Percentiles rank a stretch among this genome's conserved stretches.
Evolutionary conservation across 2,888 invertebrate genomes (phyloP).

Genomic region (Drosophila quasianomalipes): DNA sequence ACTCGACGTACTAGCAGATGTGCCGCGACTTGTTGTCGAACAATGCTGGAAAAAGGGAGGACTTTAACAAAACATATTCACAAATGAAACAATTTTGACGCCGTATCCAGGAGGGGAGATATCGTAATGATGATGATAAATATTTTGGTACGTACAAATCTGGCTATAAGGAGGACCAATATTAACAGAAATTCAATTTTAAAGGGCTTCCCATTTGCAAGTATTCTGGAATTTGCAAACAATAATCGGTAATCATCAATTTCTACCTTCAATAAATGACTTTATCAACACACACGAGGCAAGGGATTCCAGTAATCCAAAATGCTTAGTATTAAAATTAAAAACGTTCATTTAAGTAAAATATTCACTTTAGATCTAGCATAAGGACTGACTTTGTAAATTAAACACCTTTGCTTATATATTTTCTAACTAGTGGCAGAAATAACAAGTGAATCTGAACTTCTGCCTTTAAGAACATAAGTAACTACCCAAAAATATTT

Average conservation of each 20-base stretch:
- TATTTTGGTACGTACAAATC: slow-evolving; percentile 20
- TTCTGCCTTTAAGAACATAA: neutral
- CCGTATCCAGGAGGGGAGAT: slow-evolving; percentile 7
- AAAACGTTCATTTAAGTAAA: neutral
- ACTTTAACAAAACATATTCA: slow-evolving; percentile 29
- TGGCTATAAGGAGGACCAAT: neutral
- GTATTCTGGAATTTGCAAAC: neutral
- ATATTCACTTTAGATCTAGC: neutral
- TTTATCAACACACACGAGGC: neutral
- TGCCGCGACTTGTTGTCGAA: slow-evolving; percentile 14
- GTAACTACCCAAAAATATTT: neutral
- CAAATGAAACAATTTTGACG: slow-evolving; percentile 54
- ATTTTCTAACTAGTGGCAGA: neutral
- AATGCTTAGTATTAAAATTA: neutral
- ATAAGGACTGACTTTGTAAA: neutral
- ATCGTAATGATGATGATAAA: slow-evolving; percentile 31
- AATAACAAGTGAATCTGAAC: neutral
- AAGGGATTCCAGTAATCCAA: neutral
- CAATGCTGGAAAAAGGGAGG: neutral
- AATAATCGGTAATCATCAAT: neutral
- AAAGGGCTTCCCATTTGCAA: neutral
- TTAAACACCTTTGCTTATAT: neutral
- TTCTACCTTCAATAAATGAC: neutral
- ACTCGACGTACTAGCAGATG: slow-evolving; percentile 36
- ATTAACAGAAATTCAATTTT: neutral